Conservation (phyloP, 2,888 invertebrate genomes). For the Cabera pusaria region DNA sequence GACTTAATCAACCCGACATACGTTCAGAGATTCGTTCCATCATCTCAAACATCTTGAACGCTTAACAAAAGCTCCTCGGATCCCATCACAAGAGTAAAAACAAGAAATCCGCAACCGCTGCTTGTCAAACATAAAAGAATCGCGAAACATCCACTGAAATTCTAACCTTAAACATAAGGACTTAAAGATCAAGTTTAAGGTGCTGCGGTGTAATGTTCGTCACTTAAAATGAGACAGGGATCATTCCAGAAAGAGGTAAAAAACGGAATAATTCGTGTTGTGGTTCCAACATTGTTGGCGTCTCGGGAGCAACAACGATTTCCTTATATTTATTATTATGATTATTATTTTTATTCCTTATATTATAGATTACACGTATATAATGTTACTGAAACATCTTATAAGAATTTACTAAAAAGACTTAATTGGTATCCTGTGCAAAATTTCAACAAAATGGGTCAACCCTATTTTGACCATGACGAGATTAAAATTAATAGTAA, state of each 20-base stretch:
- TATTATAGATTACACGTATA: no score
- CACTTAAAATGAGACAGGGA: conserved; percentile 42
- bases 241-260: conserved; percentile 58
- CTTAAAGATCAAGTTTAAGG: conserved; percentile 14
- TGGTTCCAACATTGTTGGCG: conserved; percentile 64
- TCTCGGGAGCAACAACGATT: conserved; percentile 67
- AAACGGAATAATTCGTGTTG: conserved; percentile 73
- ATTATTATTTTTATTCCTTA: no score
- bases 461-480: no score
- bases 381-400: no score
- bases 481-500: no score
- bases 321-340: no score
- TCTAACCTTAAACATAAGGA: conserved; percentile 2
- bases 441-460: no score
- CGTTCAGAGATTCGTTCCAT: conserved; percentile 43
- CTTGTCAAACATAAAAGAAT: conserved; percentile 38
- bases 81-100: conserved; percentile 62
- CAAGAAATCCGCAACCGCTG: conserved; percentile 53
- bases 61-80: conserved; percentile 67
- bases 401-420: no score
- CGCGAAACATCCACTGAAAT: conserved; percentile 1
- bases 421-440: no score
- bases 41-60: conserved; percentile 61
- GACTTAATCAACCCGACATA: conserved; percentile 7
- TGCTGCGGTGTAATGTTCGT: conserved; percentile 37